Percentiles rank a stretch among this genome's conserved stretches.
Conservation (phyloP, 2,888 invertebrate genomes). For the Apotomis betuletana region DNA sequence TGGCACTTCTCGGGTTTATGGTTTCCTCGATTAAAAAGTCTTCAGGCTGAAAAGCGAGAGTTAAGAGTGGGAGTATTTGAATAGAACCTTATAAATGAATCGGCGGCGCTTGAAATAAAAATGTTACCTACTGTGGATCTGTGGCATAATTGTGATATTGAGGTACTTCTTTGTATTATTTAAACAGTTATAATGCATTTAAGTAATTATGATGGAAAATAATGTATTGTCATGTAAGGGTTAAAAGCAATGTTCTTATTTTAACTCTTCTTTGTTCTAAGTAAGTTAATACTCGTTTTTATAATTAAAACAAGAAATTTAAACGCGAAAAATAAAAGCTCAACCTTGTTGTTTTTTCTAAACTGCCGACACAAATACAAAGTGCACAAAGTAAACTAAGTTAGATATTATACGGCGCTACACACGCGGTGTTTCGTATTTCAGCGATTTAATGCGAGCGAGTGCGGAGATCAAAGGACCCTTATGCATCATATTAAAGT, state of each 20-base stretch:
- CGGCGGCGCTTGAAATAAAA: not conserved
- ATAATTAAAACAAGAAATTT: not conserved
- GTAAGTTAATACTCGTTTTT: no score
- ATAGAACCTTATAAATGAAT: not conserved
- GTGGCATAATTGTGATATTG: no score
- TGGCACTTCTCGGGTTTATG: constrained; percentile 63
- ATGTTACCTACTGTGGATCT: not conserved
- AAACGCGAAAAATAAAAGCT: not conserved
- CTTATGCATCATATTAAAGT: constrained; percentile 82
- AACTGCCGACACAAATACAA: constrained; percentile 14
- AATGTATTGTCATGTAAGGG: no score
- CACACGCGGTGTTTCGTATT: constrained; percentile 61
- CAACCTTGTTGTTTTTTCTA: not conserved
- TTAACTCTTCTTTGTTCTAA: no score
- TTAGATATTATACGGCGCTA: constrained; percentile 51
- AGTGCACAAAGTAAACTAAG: constrained; percentile 33
- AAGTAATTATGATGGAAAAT: no score
- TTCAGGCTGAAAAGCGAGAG: constrained; percentile 56
- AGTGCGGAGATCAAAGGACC: constrained; percentile 80
- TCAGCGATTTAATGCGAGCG: constrained; percentile 74
- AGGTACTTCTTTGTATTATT: no score
- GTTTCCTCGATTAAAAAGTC: constrained; percentile 54
- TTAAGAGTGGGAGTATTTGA: not conserved
- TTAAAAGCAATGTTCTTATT: no score
- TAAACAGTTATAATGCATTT: no score